phyloP scores from a whole-genome alignment of 2,113 vertebrate genomes.

The Daboia siamensis region DNA sequence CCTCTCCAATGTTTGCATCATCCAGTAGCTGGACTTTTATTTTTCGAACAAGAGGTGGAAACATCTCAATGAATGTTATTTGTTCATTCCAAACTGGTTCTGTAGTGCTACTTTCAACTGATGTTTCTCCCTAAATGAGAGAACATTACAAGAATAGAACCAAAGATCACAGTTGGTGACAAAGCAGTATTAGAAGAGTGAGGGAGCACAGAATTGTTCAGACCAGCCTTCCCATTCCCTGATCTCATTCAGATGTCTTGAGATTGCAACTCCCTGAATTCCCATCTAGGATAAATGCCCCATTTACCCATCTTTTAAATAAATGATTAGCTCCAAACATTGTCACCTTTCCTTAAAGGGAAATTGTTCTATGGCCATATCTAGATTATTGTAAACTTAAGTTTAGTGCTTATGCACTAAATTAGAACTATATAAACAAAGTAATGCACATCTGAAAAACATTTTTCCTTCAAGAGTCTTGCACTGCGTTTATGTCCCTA shows the following conservation, averaged over 20 bases:
- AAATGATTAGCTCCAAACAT: neutral
- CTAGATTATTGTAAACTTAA: neutral
- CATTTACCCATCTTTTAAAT: neutral
- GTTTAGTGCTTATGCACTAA: neutral
- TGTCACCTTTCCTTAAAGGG: neutral
- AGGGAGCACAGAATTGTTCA: neutral
- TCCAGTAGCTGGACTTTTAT: conserved; percentile 87
- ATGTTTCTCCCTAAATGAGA: conserved; percentile 83
- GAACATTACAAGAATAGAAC: neutral
- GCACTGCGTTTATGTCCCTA: neutral
- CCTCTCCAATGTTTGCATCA: conserved; percentile 79
- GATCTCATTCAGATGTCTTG: neutral
- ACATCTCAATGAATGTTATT: conserved; percentile 92
- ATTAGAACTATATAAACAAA: neutral
- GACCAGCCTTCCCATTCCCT: neutral
- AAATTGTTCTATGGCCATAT: neutral
- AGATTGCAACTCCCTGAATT: neutral
- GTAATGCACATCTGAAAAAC: neutral
- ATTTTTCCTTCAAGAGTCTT: neutral
- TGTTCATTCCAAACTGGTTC: conserved; percentile 88
- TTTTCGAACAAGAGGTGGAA: conserved; percentile 84
- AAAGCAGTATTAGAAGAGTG: neutral
- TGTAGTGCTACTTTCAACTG: conserved; percentile 73
- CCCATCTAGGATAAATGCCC: neutral
- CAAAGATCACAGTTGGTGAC: neutral